Base-by-base conservation (phyloP, 2,113 vertebrate genomes). In the Tyrannus savana region DNA sequence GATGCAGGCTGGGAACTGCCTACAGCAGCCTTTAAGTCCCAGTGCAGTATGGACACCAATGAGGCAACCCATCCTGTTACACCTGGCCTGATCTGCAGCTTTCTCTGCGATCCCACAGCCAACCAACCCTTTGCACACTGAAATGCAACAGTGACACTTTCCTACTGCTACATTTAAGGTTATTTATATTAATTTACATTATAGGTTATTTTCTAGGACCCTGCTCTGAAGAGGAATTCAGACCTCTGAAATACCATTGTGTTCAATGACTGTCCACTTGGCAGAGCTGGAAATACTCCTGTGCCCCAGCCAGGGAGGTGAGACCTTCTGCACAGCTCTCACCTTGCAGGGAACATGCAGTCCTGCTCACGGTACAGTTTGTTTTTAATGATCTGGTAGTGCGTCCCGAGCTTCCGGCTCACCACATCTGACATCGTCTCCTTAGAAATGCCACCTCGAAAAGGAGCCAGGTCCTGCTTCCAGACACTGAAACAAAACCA, bases 281-380 rank as follows among this genome's bases (percentile, higher is more conserved):
- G 46, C 39, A 83, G 72, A 21, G 5, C 1, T 58, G 35, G 27
- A 71, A 81, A 33, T 6, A 66, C 35, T 64, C 33, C 25, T 35
- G 55, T 18, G 16, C 24, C 41, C 42, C 84, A 68, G 11, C 8
- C 7, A 79, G 8, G 19, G 21, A 78, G 55, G 76, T 1, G 6
- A 74, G n/a, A 87, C 28, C 44, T 80, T 50, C 55, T 42, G 73
- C 27, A 33, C 17, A 72, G 62, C 72, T 88, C 98, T 95, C 92
- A 99, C 99, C 99, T 99, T 44, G 99, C 99, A 60, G 99, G 99
- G 89, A 99, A 99, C 99, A 99, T 99, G 87, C 99, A 99, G 95
- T 98, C 99, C 59, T 97, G 97, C 95, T 99, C 99, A 71, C 99
- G 98, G 97, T 99, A 99, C 72, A 99, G 67, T 89, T 98, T 99